These are phyloP conservation scores for Rhabditophanes sp. DNA, from an alignment of 2,888 invertebrate species.

Conservation along the genomic window DNA sequence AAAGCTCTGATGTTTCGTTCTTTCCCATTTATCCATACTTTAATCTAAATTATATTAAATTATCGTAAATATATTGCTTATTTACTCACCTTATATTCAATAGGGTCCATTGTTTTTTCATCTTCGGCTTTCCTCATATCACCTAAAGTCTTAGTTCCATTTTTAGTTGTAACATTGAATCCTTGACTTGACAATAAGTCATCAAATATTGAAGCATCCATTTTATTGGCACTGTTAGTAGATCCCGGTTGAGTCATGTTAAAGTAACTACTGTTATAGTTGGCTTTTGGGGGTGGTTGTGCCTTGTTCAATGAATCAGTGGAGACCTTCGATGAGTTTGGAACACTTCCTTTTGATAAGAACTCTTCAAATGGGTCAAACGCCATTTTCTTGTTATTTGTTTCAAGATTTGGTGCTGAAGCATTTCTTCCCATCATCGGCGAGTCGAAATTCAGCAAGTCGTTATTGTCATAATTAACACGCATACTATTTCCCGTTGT, in stretches of 20 bases:
- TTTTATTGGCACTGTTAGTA: slow-evolving; percentile 34
- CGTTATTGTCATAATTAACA: too few species aligned
- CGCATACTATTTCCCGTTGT: too few species aligned
- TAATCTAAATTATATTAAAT: slow-evolving; percentile 49
- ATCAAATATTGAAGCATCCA: slow-evolving; percentile 45
- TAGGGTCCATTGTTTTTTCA: slow-evolving; percentile 46
- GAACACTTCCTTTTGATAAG: too few species aligned
- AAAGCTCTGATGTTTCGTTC: slow-evolving; percentile 86
- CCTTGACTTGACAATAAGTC: slow-evolving; percentile 46
- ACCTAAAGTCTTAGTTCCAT: slow-evolving; percentile 43
- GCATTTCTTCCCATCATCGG: slow-evolving; percentile 4
- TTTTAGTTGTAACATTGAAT: slow-evolving; percentile 34
- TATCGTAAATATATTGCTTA: not conserved
- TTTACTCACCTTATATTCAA: slow-evolving; percentile 44
- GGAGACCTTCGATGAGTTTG: too few species aligned
- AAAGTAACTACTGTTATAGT: not conserved
- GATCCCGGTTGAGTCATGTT: not conserved
- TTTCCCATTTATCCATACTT: slow-evolving; percentile 72
- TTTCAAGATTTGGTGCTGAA: slow-evolving; percentile 5
- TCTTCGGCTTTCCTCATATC: slow-evolving; percentile 46
- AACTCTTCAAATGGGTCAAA: slow-evolving; percentile 25
- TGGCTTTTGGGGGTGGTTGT: not conserved
- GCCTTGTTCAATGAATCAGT: too few species aligned
- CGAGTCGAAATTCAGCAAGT: slow-evolving; percentile 6
- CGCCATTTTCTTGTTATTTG: too few species aligned